Evolutionary conservation across 2,888 invertebrate genomes (phyloP).

Genomic region (Choreutis nemorana): DNA sequence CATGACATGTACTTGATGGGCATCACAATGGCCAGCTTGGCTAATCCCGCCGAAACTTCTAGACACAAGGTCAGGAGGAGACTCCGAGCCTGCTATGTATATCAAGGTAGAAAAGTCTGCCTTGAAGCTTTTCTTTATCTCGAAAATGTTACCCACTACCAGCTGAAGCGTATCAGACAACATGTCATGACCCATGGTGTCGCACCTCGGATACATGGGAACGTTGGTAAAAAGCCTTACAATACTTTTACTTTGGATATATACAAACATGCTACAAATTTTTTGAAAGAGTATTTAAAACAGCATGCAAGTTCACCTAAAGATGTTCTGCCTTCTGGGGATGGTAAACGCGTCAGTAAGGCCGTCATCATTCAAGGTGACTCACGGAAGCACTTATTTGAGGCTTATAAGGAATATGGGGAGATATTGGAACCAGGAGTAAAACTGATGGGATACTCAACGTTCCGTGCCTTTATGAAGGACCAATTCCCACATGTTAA

Average conservation of each 20-base stretch:
- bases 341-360: slow-evolving; percentile 55
- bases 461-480: slow-evolving; percentile 82
- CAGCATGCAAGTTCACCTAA: slow-evolving; percentile 68
- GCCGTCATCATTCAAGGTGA: slow-evolving; percentile 60
- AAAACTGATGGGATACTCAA: slow-evolving; percentile 82
- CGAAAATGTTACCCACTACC: slow-evolving; percentile 82
- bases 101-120: slow-evolving; percentile 79
- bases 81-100: slow-evolving; percentile 78
- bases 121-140: slow-evolving; percentile 80
- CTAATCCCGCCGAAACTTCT: slow-evolving; percentile 76
- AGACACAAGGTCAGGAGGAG: slow-evolving; percentile 77
- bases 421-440: slow-evolving; percentile 73
- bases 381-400: slow-evolving; percentile 75
- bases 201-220: slow-evolving; percentile 79
- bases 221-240: slow-evolving; percentile 81
- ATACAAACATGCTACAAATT: slow-evolving; percentile 80
- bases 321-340: slow-evolving; percentile 52
- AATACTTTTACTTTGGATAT: slow-evolving; percentile 82
- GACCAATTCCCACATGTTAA: slow-evolving; percentile 82
- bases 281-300: slow-evolving; percentile 76
- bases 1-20: slow-evolving; percentile 88
- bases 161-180: slow-evolving; percentile 78
- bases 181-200: slow-evolving; percentile 83
- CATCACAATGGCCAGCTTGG: slow-evolving; percentile 82
- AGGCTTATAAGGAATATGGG: slow-evolving; percentile 77